Base-by-base conservation (phyloP, 2,113 vertebrate species). In the Salvelinus sp. region DNA sequence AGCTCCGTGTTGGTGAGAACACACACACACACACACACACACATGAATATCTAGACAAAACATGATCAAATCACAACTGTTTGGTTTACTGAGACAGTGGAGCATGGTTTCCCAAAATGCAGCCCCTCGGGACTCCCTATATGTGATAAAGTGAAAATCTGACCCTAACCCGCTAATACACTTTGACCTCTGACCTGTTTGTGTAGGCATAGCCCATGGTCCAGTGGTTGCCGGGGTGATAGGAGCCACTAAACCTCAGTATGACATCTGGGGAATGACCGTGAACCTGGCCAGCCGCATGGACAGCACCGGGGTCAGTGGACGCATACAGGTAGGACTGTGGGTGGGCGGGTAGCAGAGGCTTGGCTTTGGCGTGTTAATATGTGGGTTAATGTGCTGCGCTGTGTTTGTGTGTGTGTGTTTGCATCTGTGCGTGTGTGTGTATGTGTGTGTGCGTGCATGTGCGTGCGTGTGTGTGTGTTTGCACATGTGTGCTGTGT, bases 251-350 rank as follows among this genome's bases (percentile, higher is more conserved):
- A 95, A 95, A 70, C 94, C 94, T 0, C 94, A 95, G 67, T 94
- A 95, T 2, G 94, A 95, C 85, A 95, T 95, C 75, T 95, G 94
- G 94, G 94, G 94, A 44, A 95, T 94, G 88, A 95, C 94, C 0
- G 94, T 95, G 81, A 95, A 95, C 69, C 94, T 95, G 76, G 94
- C 94, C 0, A 95, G 94, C 82, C 93, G 94, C n/a, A 95, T 95
- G 94, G 95, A 95, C 82, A 95, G 93, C 89, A 94, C 94, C 0
- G 95, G 95, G 0, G 89, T 95, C 58, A 94, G 93, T 14, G 94
- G 95, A 73, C 90, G 92, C 72, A 95, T 95, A 66, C 64, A 66
- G 64, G 64, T 66, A 22, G 4, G 64, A 12, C 22, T 66, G 14
- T 30, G 33, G 1, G 33, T 33, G 33, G 6, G 5, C 1, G 33